phyloP scores from a whole-genome alignment of 2,797 vertebrate species.

The Halcyon smyrnensis region DNA sequence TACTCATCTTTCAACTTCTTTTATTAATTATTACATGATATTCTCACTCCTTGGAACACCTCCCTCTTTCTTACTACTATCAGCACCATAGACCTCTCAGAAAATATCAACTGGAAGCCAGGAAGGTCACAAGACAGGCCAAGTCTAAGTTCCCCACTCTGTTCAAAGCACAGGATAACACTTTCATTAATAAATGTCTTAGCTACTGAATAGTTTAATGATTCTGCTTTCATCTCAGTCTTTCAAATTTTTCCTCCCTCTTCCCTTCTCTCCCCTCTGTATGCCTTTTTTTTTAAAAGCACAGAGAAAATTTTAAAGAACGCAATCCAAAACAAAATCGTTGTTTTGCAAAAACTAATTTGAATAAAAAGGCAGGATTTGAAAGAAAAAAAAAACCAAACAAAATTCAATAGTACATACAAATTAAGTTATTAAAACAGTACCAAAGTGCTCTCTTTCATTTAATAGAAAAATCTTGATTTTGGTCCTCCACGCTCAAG shows the following conservation, averaged over 20 bases:
- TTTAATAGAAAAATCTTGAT: neutral
- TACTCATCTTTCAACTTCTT: neutral
- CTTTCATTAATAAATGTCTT: neutral
- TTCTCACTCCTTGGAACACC: neutral
- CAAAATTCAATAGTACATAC: neutral
- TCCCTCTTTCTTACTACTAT: neutral
- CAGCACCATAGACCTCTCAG: neutral
- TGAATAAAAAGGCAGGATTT: neutral
- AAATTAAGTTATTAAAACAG: neutral
- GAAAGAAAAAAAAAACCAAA: neutral
- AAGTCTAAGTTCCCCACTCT: neutral
- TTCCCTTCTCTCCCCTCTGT: neutral
- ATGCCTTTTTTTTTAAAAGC: neutral
- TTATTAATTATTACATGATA: neutral
- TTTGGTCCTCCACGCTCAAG: neutral
- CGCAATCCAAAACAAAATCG: neutral
- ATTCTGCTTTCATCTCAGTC: neutral
- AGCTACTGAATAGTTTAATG: neutral
- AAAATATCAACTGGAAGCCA: slow-evolving; percentile 30
- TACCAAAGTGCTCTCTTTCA: neutral
- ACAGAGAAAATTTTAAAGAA: neutral
- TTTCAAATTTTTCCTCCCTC: neutral
- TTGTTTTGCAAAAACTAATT: neutral
- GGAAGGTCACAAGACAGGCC: slow-evolving; percentile 27
- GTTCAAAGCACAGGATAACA: neutral